Base-by-base conservation (phyloP, 2,888 invertebrate species). In the Halictus ligatus region DNA sequence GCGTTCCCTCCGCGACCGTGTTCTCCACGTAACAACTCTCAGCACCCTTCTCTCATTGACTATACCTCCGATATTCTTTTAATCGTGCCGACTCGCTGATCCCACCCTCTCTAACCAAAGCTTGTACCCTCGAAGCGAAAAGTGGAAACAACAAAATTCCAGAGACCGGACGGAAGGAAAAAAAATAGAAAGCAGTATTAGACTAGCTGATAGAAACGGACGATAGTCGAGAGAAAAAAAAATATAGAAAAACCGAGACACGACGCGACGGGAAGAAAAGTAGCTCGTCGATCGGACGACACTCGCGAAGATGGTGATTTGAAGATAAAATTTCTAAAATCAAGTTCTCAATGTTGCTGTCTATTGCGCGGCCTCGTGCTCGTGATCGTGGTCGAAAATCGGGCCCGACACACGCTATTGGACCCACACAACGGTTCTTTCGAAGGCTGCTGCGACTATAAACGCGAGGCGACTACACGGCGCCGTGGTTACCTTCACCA, bases 401-500 rank as follows among this genome's bases (percentile, higher is more conserved):
- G 92, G 89, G 92, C 88, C 92, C 92, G 89, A 91, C 91, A 88
- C 90, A 89, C 90, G 89, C 91, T 89, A 79, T 85, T 84, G 85
- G 85, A 85, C 58, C 85, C 67, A 79, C 75, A 73, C 79, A 29
- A 69, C 89, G 90, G 90, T 85, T 92, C 88, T 91, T 90, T 92
- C 91, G 93, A 92, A 93, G 93, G 90, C 92, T 90, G 91, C 94
- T 90, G 92, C 93, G 89, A 92, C 91, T 86, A 90, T 94, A 93
- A 94, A 91, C 90, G 90, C 91, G 86, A 94, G 94, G 93, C 94
- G 94, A 92, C 95, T 95, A 88, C 95, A 95, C 93, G 95, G 95
- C 93, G 93, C 94, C 92, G 92, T 94, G 92, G 96, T 97, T 92
- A 96, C 96, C 90, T 96, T 97, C 95, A 96, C 96, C 91, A 96